Percentiles rank a stretch among this genome's conserved stretches.
These are phyloP conservation scores for Pollenia angustigena DNA, from an alignment of 2,888 invertebrate species.

Conservation along the genomic window DNA sequence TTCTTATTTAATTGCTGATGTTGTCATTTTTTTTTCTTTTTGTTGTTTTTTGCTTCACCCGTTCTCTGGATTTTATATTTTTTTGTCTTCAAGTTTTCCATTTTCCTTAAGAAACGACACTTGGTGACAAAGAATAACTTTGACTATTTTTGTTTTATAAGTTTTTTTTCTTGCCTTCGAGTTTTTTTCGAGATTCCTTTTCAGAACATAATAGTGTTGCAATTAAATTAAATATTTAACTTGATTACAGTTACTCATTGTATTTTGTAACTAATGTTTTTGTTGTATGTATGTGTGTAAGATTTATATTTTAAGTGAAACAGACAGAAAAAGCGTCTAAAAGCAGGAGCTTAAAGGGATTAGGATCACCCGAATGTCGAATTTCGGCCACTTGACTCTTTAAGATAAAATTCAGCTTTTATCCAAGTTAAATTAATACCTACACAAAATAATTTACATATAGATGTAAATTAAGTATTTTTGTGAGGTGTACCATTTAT, in stretches of 20 bases:
- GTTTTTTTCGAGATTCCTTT: constrained; percentile 42
- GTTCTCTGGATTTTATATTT: constrained; percentile 9
- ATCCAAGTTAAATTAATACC: no score
- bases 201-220: constrained; percentile 75
- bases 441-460: no score
- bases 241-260: constrained; percentile 78
- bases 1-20: constrained; percentile 69
- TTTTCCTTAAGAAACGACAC: constrained; percentile 46
- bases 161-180: constrained; percentile 20
- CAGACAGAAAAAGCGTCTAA: not conserved
- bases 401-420: no score
- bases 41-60: not conserved
- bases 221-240: constrained; percentile 83
- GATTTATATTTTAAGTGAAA: not conserved
- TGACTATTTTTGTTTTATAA: constrained; percentile 53
- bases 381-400: no score
- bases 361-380: not conserved
- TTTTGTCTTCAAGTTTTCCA: constrained; percentile 22
- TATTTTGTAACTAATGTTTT: constrained; percentile 58
- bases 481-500: no score
- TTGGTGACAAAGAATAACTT: constrained; percentile 65
- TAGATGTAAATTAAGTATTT: no score
- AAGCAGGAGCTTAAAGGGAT: not conserved
- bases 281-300: constrained; percentile 12
- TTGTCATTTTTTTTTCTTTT: constrained; percentile 43